Conservation (phyloP, 2,797 vertebrate genomes). For the Rhynchonycteris naso region DNA sequence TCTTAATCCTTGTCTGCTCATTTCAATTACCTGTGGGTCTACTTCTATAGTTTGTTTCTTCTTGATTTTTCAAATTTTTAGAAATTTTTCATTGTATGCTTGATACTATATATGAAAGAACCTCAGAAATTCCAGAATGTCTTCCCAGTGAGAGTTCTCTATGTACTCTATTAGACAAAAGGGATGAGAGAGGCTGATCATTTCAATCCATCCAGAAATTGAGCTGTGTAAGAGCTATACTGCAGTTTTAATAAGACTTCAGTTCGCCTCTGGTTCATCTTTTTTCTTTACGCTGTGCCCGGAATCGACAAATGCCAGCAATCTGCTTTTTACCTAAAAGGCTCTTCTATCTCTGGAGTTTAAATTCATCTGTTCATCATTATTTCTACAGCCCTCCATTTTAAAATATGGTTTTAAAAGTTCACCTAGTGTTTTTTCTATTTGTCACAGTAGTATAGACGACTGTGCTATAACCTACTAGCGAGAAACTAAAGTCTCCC, state of each 20-base stretch:
- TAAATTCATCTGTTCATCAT: constrained; percentile 45
- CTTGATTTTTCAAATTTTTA: constrained; percentile 27
- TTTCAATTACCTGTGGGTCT: constrained; percentile 16
- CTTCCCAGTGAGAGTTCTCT: neutral
- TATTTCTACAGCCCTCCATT: constrained; percentile 8
- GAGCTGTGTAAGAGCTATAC: neutral
- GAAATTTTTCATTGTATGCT: neutral
- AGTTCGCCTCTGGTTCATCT: neutral
- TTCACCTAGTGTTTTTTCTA: neutral
- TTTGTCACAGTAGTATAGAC: neutral
- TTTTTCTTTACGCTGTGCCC: constrained; percentile 9
- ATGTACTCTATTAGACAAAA: constrained; percentile 35
- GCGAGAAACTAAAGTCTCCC: neutral
- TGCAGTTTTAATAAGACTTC: neutral
- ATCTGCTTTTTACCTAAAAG: neutral
- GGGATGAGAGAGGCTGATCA: neutral
- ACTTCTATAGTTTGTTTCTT: constrained; percentile 39
- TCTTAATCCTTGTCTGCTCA: neutral
- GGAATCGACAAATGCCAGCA: constrained; percentile 25
- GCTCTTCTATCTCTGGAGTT: constrained; percentile 5
- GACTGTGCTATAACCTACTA: neutral
- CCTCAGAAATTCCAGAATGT: constrained; percentile 14
- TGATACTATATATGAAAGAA: constrained; percentile 40
- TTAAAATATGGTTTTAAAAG: constrained; percentile 13
- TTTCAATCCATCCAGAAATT: neutral